Base-by-base conservation (phyloP, 2,113 vertebrate species). In the Notiomystis cincta region DNA sequence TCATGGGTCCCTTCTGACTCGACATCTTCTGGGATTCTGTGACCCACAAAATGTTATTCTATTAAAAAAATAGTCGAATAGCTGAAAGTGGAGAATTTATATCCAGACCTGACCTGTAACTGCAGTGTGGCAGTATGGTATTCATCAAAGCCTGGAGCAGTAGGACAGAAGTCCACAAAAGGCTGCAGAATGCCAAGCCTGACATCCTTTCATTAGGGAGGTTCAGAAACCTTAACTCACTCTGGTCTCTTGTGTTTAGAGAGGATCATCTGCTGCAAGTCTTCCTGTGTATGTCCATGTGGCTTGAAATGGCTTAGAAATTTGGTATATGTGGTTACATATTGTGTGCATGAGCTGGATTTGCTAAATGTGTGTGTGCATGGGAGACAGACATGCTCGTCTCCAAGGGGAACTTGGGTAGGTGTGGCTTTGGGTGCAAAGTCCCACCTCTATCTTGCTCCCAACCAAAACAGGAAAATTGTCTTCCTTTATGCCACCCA, bases 261-360 rank as follows among this genome's bases (percentile, higher is more conserved):
- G 37, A 80, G 27, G 20, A 58, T 56, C 38, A 73, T 35, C 23
- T 69, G 27, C 50, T 81, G 40, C 18, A 60, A n/a, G 16, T 81
- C 38, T 87, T 65, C 10, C 4, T 61, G 28, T 56, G 6, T n/a
- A 37, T 23, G 15, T 44, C 7, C 42, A 19, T 15, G 16, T 18
- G 44, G 20, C 53, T 53, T 81, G 28, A 84, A 18, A 13, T 44
- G 28, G 9, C 23, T 72, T 42, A 64, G 30, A 47, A 72, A 31
- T 31, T 44, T 2, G 7, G 6, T 25, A 9, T 6, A 4, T 67
- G 23, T 83, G 25, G 18, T 50, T 69, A 67, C 3, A 15, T 23
- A 17, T 3, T 3, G 3, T 28, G 17, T 37, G 6, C n/a, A 11
- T n/a, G 51, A 31, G 24, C 40, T 1, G 2, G 11, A 48, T 12